Conservation (phyloP, 2,113 vertebrate species). For the Macquaria ambigua region DNA sequence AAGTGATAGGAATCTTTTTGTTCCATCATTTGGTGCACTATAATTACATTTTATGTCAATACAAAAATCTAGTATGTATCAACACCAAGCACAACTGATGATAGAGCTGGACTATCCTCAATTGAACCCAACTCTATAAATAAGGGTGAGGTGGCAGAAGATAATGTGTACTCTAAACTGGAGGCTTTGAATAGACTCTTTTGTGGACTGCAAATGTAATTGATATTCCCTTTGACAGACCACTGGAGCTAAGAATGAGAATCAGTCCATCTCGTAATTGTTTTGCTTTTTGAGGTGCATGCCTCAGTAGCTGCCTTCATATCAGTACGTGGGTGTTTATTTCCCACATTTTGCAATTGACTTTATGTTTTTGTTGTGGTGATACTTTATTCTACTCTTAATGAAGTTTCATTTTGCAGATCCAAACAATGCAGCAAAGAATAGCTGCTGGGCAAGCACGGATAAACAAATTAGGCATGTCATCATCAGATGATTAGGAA, state of each 20-base stretch:
- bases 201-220: conserved; percentile 14
- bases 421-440: conserved; percentile 31
- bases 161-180: conserved; percentile 3
- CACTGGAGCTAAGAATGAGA: conserved; percentile 45
- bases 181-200: conserved; percentile 13
- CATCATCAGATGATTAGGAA: conserved; percentile 27
- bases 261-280: conserved; percentile 29
- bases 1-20: not conserved
- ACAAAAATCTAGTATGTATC: not conserved
- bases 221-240: conserved; percentile 25
- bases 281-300: conserved; percentile 15
- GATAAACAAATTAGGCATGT: conserved; percentile 23
- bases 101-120: not conserved
- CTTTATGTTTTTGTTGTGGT: not conserved
- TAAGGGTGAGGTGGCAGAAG: not conserved
- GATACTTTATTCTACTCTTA: not conserved
- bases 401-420: not conserved
- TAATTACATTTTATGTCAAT: not conserved
- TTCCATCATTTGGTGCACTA: not conserved
- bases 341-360: conserved; percentile 23
- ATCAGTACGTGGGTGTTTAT: not conserved
- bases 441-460: not conserved
- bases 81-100: not conserved
- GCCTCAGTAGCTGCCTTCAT: conserved; percentile 6
- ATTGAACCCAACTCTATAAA: not conserved